Conservation (phyloP, 2,113 vertebrate genomes). For the Myodes glareolus region DNA sequence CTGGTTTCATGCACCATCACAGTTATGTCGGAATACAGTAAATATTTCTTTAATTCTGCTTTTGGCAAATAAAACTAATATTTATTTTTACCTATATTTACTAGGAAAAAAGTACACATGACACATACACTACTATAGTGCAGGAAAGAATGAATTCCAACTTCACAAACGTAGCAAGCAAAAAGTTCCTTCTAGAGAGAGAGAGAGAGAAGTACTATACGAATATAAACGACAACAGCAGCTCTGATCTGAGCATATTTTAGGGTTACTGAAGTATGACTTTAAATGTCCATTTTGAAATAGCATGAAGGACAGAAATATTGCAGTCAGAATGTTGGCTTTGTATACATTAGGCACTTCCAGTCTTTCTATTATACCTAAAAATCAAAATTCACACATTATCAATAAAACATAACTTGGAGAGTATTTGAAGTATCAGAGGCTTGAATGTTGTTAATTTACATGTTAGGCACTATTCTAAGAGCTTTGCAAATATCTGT, state of each 20-base stretch:
- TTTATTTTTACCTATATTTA: constrained; percentile 3
- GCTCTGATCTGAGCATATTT: background rate
- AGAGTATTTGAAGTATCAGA: constrained; percentile 41
- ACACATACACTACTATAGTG: background rate
- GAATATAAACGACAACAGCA: background rate
- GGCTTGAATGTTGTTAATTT: background rate
- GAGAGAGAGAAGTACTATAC: background rate
- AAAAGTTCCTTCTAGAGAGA: background rate
- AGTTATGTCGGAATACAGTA: background rate
- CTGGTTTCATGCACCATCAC: constrained; percentile 1
- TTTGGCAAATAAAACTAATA: constrained; percentile 3
- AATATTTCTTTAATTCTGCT: background rate
- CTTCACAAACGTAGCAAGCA: background rate
- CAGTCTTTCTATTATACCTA: background rate
- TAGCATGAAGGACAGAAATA: background rate
- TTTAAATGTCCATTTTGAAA: constrained; percentile 8
- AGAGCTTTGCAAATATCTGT: constrained; percentile 21
- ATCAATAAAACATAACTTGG: background rate
- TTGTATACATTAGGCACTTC: background rate
- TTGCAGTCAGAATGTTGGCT: background rate
- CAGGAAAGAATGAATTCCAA: background rate
- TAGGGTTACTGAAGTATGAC: background rate
- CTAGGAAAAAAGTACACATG: background rate
- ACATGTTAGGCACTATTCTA: background rate
- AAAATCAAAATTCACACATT: background rate